Base-by-base conservation (phyloP, 2,797 vertebrate genomes). In the Euthynnus affinis region DNA sequence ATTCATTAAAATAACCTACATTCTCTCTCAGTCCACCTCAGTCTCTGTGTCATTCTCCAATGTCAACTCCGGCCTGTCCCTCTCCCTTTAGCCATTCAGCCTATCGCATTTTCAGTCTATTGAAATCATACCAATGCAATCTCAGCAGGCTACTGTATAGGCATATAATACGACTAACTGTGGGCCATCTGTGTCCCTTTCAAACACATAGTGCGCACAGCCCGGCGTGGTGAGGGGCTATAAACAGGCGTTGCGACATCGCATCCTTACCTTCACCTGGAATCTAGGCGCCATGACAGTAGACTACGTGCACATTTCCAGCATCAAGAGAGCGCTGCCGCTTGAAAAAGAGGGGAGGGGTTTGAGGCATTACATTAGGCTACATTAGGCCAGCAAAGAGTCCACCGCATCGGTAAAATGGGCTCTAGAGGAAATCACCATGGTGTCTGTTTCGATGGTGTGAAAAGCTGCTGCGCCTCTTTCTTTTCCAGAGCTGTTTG, bases 251-350 rank as follows among this genome's bases (percentile, higher is more conserved):
- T 15, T 78, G 79, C 80, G 76, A 76, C 83, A 74, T 76, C 83
- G 83, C 89, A 91, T 89, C 87, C 94, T 95, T 95, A 96, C 96
- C 95, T 96, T 96, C 93, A 95, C 93, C 95, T 95, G 96, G 88
- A 91, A 89, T 80, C 88, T 93, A 63, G 94, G 94, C 94, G 95
- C 95, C 96, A 96, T 96, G 93, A 93, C 88, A 89, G 90, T 32
- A 34, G 84, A 60, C 75, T 89, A 87, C 67, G 76, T 73, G 87
- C 65, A 63, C 52, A 77, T 74, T 68, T 72, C 78, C 74, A 73
- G 82, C 81, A 85, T 72, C 51, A 48, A 53, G 68, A 27, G 27
- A 32, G 65, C 64, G 74, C 72, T 53, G 72, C 22, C 66, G 72
- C 72, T 29, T 15, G 51, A 17, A 57, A 22, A 49, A 3, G 72